Evolutionary conservation across 35 echinoderm and acorn worm genomes (phyloP).

Genomic region (Ophioderma brevispina): DNA sequence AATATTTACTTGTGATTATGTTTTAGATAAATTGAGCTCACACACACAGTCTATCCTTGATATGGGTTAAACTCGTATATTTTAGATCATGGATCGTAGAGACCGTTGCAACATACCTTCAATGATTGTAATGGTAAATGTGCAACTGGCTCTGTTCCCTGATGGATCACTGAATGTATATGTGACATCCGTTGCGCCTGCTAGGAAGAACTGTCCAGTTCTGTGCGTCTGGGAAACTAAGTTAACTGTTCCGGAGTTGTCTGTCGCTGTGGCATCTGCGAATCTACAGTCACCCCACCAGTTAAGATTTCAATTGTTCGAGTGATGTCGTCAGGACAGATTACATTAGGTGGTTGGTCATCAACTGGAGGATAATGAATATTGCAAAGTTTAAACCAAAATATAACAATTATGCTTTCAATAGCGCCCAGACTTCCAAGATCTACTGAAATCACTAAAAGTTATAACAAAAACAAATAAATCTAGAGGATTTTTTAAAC

Average conservation of each 20-base stretch:
- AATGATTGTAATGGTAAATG: constrained; percentile 38
- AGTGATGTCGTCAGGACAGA: neutral
- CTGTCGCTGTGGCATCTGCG: constrained; percentile 7
- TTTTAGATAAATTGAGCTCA: too few species aligned
- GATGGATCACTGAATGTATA: constrained; percentile 33
- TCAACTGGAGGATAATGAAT: neutral
- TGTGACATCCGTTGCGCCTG: constrained; percentile 38
- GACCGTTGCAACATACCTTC: too few species aligned
- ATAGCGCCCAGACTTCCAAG: too few species aligned
- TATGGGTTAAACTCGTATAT: too few species aligned
- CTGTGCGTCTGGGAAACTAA: neutral
- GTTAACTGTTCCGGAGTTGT: constrained; percentile 26
- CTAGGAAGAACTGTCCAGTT: constrained; percentile 24
- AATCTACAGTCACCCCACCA: neutral
- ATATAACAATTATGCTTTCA: too few species aligned
- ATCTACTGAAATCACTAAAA: too few species aligned
- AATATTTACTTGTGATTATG: too few species aligned
- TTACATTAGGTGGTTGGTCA: neutral
- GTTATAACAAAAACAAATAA: too few species aligned
- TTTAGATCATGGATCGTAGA: too few species aligned
- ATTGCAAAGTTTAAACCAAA: too few species aligned
- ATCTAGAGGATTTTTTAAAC: too few species aligned
- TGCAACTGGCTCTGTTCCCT: constrained; percentile 32
- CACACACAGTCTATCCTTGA: too few species aligned
- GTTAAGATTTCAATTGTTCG: neutral